A percentile compares a stretch with the other conserved stretches of the same genome.
These are phyloP conservation scores for Centropus unirufus DNA, from an alignment of 2,113 vertebrate genomes.

Conservation along the genomic window DNA sequence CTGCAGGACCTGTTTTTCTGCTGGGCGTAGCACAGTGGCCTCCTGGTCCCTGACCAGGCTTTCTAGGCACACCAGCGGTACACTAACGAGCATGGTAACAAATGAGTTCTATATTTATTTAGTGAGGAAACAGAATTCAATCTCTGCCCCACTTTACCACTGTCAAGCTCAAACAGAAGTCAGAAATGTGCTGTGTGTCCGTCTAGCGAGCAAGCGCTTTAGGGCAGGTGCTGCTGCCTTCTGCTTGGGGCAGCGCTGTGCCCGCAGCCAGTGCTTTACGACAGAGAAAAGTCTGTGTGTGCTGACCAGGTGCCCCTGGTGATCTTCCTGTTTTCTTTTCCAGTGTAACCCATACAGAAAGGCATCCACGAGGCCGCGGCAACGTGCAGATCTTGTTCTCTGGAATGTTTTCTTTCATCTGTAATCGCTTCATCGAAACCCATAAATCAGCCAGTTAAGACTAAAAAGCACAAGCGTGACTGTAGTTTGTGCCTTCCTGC, in stretches of 20 bases:
- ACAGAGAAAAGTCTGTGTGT: background rate
- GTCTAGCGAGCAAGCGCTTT: background rate
- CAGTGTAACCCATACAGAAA: background rate
- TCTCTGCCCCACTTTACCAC: background rate
- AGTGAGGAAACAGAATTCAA: background rate
- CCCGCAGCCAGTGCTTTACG: rapidly evolving
- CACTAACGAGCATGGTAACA: background rate
- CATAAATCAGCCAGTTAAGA: slow-evolving; percentile 63
- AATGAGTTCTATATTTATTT: background rate
- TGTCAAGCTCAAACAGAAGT: background rate
- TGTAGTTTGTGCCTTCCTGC: slow-evolving; percentile 75
- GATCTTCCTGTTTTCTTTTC: slow-evolving; percentile 18
- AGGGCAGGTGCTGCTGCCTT: background rate
- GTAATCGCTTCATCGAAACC: slow-evolving; percentile 69
- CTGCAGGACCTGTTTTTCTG: background rate
- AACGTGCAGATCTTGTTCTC: slow-evolving; percentile 53
- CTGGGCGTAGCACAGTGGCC: too few relatives aligned
- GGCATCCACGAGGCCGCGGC: slow-evolving; percentile 22
- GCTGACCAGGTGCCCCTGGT: background rate
- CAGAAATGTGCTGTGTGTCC: rapidly evolving
- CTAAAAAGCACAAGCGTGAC: slow-evolving; percentile 57
- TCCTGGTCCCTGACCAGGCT: background rate
- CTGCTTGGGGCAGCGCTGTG: background rate
- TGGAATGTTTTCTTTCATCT: slow-evolving; percentile 77
- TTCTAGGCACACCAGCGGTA: background rate